Percentiles rank a stretch among this genome's conserved stretches.
These are phyloP conservation scores for Isurus oxyrinchus DNA, from an alignment of 2,113 vertebrate species.

Conservation along the genomic window DNA sequence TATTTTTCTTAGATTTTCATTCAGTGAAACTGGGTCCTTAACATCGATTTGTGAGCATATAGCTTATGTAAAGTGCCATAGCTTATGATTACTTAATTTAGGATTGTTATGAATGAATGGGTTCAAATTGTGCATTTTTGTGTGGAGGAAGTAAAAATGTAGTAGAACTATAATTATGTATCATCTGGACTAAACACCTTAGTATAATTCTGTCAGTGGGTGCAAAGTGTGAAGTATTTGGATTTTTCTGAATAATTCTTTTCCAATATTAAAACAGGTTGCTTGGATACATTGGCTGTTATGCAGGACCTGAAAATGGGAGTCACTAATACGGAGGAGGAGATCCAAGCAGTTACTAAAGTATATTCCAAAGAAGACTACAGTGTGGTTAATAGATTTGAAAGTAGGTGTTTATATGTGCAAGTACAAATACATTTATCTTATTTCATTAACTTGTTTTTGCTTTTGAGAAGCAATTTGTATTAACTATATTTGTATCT, in stretches of 20 bases:
- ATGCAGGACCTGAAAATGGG: conserved; percentile 99
- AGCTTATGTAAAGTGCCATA: not conserved
- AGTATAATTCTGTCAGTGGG: not conserved
- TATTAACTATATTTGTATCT: conserved; percentile 36
- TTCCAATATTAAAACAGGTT: conserved; percentile 60
- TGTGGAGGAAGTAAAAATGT: not conserved
- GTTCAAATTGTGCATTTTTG: not conserved
- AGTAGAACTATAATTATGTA: not conserved
- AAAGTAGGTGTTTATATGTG: conserved; percentile 68
- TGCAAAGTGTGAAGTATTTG: not conserved
- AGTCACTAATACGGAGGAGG: conserved; percentile 85
- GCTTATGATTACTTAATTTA: not conserved
- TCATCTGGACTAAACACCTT: not conserved
- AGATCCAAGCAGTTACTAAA: conserved; percentile 96
- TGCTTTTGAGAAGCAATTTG: not conserved
- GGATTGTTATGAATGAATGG: not conserved
- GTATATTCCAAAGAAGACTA: conserved; percentile 99
- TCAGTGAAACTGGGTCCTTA: not conserved
- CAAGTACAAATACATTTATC: not conserved
- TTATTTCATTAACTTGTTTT: not conserved
- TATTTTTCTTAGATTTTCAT: not conserved
- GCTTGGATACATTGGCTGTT: conserved; percentile 89
- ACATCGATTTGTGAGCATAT: too few species aligned
- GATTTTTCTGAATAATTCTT: not conserved
- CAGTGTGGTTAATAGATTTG: conserved; percentile 95